Evolutionary conservation across 2,797 vertebrate genomes (phyloP).

Genomic region (Tenualosa ilisha): DNA sequence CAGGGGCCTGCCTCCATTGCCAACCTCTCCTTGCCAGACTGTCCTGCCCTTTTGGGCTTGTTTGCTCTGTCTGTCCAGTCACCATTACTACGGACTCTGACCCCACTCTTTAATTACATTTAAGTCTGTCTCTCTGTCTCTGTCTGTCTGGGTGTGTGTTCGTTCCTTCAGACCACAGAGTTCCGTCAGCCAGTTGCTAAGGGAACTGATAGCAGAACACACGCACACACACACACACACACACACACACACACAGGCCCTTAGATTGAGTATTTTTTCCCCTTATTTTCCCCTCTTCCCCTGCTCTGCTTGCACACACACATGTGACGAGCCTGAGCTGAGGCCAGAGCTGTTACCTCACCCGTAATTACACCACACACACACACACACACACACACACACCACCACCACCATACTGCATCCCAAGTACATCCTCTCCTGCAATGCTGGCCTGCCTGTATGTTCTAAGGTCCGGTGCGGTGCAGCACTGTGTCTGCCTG

Average conservation of each 20-base stretch:
- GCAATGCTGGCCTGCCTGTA: neutral
- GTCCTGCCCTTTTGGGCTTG: neutral
- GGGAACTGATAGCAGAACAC: constrained; percentile 4
- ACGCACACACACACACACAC: neutral
- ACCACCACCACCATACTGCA: neutral
- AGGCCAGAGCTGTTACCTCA: constrained; percentile 11
- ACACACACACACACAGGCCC: neutral
- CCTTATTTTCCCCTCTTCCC: neutral
- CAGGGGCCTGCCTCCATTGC: neutral
- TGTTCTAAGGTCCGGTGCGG: neutral
- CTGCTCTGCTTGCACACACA: neutral
- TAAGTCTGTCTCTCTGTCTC: neutral
- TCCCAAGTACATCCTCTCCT: neutral
- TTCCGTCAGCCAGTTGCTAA: neutral
- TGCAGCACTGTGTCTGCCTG: neutral
- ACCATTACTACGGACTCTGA: neutral
- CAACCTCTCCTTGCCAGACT: neutral
- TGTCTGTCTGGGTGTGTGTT: neutral
- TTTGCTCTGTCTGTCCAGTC: neutral
- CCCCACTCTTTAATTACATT: neutral
- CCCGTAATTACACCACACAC: neutral
- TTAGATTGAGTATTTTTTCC: neutral
- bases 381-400: neutral
- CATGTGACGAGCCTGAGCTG: neutral
- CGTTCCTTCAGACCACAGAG: neutral